Evolutionary conservation across 2,113 vertebrate genomes (phyloP).

Genomic region (Athene noctua): DNA sequence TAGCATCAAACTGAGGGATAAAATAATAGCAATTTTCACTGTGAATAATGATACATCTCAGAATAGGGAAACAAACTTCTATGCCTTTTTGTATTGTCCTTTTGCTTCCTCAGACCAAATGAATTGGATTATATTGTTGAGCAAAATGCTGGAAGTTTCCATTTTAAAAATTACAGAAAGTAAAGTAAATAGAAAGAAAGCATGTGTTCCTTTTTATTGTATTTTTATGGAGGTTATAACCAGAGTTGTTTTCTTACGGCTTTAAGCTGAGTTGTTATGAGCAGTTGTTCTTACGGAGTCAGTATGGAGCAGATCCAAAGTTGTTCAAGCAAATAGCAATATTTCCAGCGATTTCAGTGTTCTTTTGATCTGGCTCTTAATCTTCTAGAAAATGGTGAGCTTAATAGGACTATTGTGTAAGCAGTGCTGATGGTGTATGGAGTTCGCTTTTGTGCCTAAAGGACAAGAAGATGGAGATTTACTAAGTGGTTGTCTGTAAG

Average conservation of each 20-base stretch:
- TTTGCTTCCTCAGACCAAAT: neutral
- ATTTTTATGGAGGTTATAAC: conserved; percentile 11
- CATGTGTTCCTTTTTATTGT: neutral
- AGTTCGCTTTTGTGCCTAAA: neutral
- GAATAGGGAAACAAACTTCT: neutral
- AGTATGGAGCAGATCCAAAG: neutral
- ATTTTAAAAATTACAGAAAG: neutral
- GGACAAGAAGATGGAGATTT: conserved; percentile 11
- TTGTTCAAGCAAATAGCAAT: neutral
- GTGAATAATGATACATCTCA: neutral
- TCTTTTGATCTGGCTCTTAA: conserved; percentile 19
- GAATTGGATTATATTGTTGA: neutral
- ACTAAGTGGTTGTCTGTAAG: neutral
- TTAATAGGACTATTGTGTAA: neutral
- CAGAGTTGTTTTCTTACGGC: conserved; percentile 6
- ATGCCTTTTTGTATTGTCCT: neutral
- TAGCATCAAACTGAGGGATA: neutral
- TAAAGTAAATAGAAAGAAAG: neutral
- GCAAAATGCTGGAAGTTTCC: neutral
- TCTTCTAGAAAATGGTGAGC: neutral
- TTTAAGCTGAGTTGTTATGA: conserved; percentile 19
- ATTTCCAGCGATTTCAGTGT: conserved; percentile 5
- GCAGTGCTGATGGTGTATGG: neutral
- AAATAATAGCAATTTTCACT: neutral
- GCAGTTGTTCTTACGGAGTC: neutral